Evolutionary conservation across 2,888 invertebrate species (phyloP), one percentile per base, ranked within the genome.

Genomic region (Parelbella ahira): DNA sequence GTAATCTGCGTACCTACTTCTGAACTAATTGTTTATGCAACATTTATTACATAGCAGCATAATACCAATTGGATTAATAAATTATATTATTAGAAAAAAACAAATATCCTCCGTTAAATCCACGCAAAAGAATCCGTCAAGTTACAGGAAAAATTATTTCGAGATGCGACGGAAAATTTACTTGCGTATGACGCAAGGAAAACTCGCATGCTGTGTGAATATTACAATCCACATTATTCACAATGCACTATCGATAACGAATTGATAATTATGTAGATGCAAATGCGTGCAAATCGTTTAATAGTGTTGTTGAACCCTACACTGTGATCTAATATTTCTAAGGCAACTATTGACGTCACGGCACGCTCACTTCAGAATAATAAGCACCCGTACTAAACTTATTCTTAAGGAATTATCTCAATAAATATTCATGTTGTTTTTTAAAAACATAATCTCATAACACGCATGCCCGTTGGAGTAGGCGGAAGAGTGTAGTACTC

Each of bases 271-370:
- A 42, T 50, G 13, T 47, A 44, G 42, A 50, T 49, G 48, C 34
- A 48, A 28, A 41, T 25, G 48, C 39, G 47, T 48, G 21, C 41
- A 45, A 47, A 49, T 49, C 36, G 30, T 51, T 43, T 47, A 27
- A 48, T 29, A 46, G 56, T 53, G 60, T 60, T 64, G 62, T 63
- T 64, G 66, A 70, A 63, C 70, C 60, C 50, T 58, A 58, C 20
- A 48, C 56, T 29, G 51, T 53, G 46, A 53, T 53, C 44, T 56
- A 51, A 54, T 59, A 60, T 32, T 37, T 49, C 42, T 42, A 34
- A 33, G 11, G 21, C 32, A 12, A 32, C 10, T 7, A 41, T 41
- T 41, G 41, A 41, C 41, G 41, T 41, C 41, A 41, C 3, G 2
- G n/a, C 25, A 27, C 41, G 33, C 12, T 33, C 32, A 33, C 33